Evolutionary conservation across 2,888 invertebrate species (phyloP), one percentile per base, ranked within the genome.

Genomic region (Ceramica pisi): DNA sequence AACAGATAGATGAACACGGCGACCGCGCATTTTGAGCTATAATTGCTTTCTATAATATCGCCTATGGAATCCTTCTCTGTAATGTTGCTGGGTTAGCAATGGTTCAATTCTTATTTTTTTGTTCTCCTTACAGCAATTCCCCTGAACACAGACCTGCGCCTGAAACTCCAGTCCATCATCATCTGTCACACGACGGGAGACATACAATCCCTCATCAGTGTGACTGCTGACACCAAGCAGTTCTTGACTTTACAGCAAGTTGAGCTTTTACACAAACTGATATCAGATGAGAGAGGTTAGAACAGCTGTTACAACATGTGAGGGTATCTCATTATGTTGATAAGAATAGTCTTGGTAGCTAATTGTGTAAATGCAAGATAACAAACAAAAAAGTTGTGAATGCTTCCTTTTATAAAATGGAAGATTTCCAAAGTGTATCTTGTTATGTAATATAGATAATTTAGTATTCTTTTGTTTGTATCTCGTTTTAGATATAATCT

Each of bases 81-180:
- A n/a, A n/a, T n/a, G n/a, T n/a, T n/a, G n/a, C n/a, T n/a, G n/a
- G n/a, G n/a, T n/a, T n/a, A n/a, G n/a, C n/a, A n/a, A n/a, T 14
- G 10, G 6, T 46, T n/a, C 10, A 38, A 50, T 19, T 4, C 1
- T 21, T 2, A 38, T 46, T 53, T 46, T 44, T 74, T 14, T 59
- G 6, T 9, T 62, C 60, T 71, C n/a, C 35, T 92, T 92, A 26
- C 90, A 95, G 95, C 79, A 21, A 77, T 92, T 26, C 92, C 92
- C 16, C 88, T 94, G 75, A 92, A 91, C 86, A 90, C 87, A 21
- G 94, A 94, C 26, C 79, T 95, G 7, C 86, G 86, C 1, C 85
- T 95, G 23, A 94, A 94, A 72, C 89, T 96, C 4, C 96, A 96
- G 80, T 96, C 96, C 0, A 90, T 96, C 23, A 84, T 94, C 5